Evolutionary conservation across 2,797 vertebrate genomes (phyloP).

Genomic region (Helarctos malayanus): DNA sequence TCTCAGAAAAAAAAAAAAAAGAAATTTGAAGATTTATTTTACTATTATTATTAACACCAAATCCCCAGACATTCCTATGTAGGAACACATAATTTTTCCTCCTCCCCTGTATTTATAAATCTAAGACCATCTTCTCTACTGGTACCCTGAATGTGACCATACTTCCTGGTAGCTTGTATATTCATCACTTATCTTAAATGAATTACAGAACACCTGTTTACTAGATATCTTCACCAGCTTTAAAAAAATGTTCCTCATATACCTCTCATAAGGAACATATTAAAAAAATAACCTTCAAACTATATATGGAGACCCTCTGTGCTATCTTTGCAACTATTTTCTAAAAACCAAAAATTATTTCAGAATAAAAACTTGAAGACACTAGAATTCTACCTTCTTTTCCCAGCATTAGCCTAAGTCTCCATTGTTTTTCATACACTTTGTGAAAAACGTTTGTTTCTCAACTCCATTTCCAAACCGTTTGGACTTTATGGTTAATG

Average conservation of each 20-base stretch:
- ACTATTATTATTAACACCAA: neutral
- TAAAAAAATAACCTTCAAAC: neutral
- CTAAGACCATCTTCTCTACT: neutral
- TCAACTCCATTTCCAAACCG: neutral
- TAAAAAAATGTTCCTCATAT: neutral
- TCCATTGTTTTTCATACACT: neutral
- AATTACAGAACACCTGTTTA: neutral
- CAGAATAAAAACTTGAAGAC: neutral
- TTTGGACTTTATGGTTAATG: neutral
- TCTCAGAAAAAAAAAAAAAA: neutral
- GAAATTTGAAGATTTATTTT: too few relatives aligned
- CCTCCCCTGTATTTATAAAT: neutral
- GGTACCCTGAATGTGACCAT: neutral
- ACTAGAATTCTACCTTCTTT: neutral
- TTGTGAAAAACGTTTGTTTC: accelerated
- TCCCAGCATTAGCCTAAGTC: neutral
- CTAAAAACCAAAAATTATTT: neutral
- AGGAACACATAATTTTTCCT: neutral
- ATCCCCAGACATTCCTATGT: neutral
- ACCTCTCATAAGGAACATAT: neutral
- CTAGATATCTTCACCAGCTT: neutral
- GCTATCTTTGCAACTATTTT: neutral
- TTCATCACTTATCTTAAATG: neutral
- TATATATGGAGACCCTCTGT: neutral
- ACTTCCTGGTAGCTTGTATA: neutral